These are phyloP conservation scores for Drosophila mimetica DNA, from an alignment of 2,888 invertebrate genomes.

Conservation along the genomic window DNA sequence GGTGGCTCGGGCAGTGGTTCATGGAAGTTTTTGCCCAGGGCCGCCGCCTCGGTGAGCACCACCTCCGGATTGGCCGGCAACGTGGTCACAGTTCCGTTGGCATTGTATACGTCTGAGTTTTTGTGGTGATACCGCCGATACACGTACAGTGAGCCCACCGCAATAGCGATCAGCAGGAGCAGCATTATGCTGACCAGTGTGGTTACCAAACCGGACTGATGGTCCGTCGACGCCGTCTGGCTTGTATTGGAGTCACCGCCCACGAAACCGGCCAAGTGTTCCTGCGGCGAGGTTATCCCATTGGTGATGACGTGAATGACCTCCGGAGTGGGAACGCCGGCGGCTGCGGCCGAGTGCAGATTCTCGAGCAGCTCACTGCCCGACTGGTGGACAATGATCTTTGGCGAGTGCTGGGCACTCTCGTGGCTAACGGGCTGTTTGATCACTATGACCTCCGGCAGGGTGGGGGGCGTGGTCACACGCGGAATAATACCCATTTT, in stretches of 20 bases:
- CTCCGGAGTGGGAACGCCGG: constrained; percentile 74
- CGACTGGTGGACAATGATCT: constrained; percentile 82
- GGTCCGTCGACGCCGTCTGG: constrained; percentile 58
- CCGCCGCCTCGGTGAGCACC: constrained; percentile 60
- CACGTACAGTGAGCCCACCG: constrained; percentile 79
- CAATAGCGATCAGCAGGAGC: constrained; percentile 77
- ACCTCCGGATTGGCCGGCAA: constrained; percentile 59
- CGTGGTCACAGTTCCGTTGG: constrained; percentile 62
- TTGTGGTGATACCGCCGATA: constrained; percentile 80
- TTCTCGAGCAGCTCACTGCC: constrained; percentile 72
- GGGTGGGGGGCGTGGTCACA: constrained; percentile 57
- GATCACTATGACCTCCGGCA: constrained; percentile 83
- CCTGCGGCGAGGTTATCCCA: constrained; percentile 48
- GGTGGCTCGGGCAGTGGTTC: constrained; percentile 83
- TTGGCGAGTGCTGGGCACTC: constrained; percentile 74
- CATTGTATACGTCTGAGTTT: constrained; percentile 65
- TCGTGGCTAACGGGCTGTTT: constrained; percentile 74
- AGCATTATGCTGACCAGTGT: constrained; percentile 78
- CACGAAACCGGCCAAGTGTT: constrained; percentile 66
- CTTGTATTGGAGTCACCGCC: constrained; percentile 49
- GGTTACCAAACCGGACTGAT: constrained; percentile 78
- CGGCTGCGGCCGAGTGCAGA: constrained; percentile 61
- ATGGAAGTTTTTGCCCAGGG: constrained; percentile 73
- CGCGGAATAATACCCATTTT: constrained; percentile 78
- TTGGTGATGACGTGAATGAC: constrained; percentile 83